Percentiles rank a stretch among this genome's conserved stretches.
These are phyloP conservation scores for Lasioglossum baleicum DNA, from an alignment of 1,140 invertebrate genomes.

Conservation along the genomic window DNA sequence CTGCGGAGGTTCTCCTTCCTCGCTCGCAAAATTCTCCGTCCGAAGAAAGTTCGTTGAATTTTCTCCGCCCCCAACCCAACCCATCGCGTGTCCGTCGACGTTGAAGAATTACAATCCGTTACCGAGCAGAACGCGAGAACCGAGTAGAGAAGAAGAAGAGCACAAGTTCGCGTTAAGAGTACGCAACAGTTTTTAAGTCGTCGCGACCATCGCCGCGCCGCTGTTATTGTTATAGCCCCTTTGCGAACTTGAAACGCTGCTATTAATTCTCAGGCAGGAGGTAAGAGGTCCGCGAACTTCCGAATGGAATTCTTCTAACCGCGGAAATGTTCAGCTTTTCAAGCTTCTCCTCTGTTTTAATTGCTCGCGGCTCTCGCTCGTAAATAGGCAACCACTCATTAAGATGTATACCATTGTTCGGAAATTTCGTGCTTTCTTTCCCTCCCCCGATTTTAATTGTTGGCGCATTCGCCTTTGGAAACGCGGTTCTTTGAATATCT, in stretches of 20 bases:
- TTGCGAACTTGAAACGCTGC: conserved; percentile 43
- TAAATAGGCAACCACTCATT: neutral
- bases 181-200: conserved; percentile 58
- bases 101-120: conserved; percentile 55
- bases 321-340: neutral
- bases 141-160: too few relatives aligned
- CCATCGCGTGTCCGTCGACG: conserved; percentile 60
- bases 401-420: neutral
- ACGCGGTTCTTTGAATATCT: too few relatives aligned
- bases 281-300: neutral
- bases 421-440: too few relatives aligned
- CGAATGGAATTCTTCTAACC: conserved; percentile 1
- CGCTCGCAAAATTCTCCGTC: conserved; percentile 44
- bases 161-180: conserved; percentile 49
- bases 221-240: conserved; percentile 41
- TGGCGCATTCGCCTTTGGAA: too few relatives aligned
- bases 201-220: neutral
- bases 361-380: neutral
- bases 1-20: conserved; percentile 20
- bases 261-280: conserved; percentile 50
- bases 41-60: conserved; percentile 48
- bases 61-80: neutral
- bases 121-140: conserved; percentile 2
- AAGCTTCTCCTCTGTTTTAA: neutral
- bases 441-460: too few relatives aligned